Evolutionary conservation across 2,888 invertebrate species (phyloP), one percentile per base, ranked within the genome.

Genomic region (Agrenia bidenticulata): DNA sequence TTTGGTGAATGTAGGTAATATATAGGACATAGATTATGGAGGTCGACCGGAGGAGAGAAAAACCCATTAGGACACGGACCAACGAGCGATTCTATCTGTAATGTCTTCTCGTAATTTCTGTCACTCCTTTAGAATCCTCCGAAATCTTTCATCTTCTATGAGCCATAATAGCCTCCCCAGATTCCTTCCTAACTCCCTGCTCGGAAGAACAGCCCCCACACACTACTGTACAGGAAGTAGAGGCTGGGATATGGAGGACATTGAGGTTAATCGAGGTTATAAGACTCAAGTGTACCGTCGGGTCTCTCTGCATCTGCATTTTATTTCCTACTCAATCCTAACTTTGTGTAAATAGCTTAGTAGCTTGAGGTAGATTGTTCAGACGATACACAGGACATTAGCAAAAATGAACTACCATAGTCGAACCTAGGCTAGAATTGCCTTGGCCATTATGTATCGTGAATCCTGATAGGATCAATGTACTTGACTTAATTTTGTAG

Each of bases 71-170:
- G 32, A 32, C 32, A 32, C 5, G 32, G 32, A 32, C 32, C 32
- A 32, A 32, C 32, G 58, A 58, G 49, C 58, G 58, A 58, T 42
- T 58, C 45, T 49, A 49, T 32, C 32, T 60, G 50, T 60, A 60
- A 60, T 60, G 50, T 37, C 27, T 50, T 23, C 37, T 26, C 50
- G 51, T 60, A 60, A 60, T 60, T 60, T 60, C 50, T 60, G 51
- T 60, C 60, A 60, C 60, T 60, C 50, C 11, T 15, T 60, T 15
- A 50, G 50, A 50, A 50, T 60, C 51, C 51, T 39, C 19, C n/a
- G 24, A 60, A 60, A 60, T 60, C 60, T 32, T 32, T 21, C 60
- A 50, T 32, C 51, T 45, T 19, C 45, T 45, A 4, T 19, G 5
- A 45, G 45, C 45, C 5, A 4, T 45, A 45, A 15, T 45, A 45